Evolutionary conservation across 1,140 invertebrate species (phyloP), one percentile per base, ranked within the genome.

Genomic region (Achroia grisella): DNA sequence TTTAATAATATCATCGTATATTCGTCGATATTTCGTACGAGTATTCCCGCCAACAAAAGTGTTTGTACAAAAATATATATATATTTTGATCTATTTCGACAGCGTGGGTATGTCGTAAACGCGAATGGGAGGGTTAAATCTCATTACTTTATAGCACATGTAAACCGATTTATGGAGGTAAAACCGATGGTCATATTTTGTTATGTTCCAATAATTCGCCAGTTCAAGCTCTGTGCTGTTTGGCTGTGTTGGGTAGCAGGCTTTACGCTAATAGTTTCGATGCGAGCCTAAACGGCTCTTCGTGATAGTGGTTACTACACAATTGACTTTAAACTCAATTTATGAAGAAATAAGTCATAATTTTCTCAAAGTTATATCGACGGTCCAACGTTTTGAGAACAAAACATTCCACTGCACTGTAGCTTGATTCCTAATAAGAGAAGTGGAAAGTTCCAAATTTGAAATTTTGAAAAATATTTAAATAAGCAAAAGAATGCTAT

Each of bases 61-160:
- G 28, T 36, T 52, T 46, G 9, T 31, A 31, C 10, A 31, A 66
- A 60, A 63, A 63, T 57, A 70, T 8, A 27, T 27, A 39, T 35
- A 42, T 64, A 61, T 65, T 62, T 71, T 70, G 68, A 73, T 71
- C 52, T 73, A 71, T 73, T 56, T 59, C 46, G 49, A 63, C 50
- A 71, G 52, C 54, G 48, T 51, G 65, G 61, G 62, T 57, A 56
- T 60, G 68, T 75, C 77, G 71, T 81, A 78, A 81, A 77, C 46
- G 60, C 56, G 67, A 73, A 73, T 69, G 56, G 52, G 65, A 63
- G 73, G 74, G 74, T 72, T 79, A 79, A 75, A 81, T 77, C 71
- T 78, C 66, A 77, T 79, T 81, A 81, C 70, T 79, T 79, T 81
- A 79, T 79, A 55, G 71, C 57, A 69, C 66, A 77, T 75, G 66